Percentiles rank a stretch among this genome's conserved stretches.
Evolutionary conservation across 53 echinoderm and acorn worm species (phyloP).

Genomic region (Luidia sarsii): DNA sequence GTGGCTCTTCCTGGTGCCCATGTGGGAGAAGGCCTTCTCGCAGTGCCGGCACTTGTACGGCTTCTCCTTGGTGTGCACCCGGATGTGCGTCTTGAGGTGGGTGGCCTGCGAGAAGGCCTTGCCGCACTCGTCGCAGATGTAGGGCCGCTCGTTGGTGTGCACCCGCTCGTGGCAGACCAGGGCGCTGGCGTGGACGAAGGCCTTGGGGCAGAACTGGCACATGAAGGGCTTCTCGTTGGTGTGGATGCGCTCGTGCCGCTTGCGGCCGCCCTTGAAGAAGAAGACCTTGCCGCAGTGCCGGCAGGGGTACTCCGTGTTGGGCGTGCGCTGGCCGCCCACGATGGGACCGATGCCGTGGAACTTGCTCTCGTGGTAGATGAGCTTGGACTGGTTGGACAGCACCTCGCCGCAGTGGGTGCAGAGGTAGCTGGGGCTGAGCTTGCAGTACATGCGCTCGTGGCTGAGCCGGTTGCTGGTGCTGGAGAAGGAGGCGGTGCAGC

Average conservation of each 20-base stretch:
- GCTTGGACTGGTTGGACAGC: constrained; percentile 32
- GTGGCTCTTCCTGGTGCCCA: constrained; percentile 50
- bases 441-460: constrained; percentile 54
- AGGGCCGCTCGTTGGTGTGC: constrained; percentile 43
- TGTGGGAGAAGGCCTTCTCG: constrained; percentile 48
- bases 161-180: constrained; percentile 41
- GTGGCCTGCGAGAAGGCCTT: constrained; percentile 48
- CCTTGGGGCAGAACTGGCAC: constrained; percentile 54
- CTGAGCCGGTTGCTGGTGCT: constrained; percentile 52
- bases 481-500: constrained; percentile 32
- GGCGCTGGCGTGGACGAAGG: constrained; percentile 51
- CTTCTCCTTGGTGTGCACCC: constrained; percentile 47
- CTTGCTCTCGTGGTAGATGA: constrained; percentile 48
- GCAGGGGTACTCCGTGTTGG: constrained; percentile 36
- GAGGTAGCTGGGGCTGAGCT: constrained; percentile 25
- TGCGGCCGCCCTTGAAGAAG: constrained; percentile 50
- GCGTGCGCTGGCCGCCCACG: constrained; percentile 28
- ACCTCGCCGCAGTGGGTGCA: constrained; percentile 49
- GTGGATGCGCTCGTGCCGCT: constrained; percentile 48
- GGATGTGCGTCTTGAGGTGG: constrained; percentile 47
- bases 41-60: constrained; percentile 38
- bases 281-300: constrained; percentile 47
- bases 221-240: constrained; percentile 45
- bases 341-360: constrained; percentile 44
- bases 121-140: constrained; percentile 20